A percentile compares a stretch with the other conserved stretches of the same genome.
Conservation (phyloP, 2,888 invertebrate genomes). For the Phortica okadai region DNA sequence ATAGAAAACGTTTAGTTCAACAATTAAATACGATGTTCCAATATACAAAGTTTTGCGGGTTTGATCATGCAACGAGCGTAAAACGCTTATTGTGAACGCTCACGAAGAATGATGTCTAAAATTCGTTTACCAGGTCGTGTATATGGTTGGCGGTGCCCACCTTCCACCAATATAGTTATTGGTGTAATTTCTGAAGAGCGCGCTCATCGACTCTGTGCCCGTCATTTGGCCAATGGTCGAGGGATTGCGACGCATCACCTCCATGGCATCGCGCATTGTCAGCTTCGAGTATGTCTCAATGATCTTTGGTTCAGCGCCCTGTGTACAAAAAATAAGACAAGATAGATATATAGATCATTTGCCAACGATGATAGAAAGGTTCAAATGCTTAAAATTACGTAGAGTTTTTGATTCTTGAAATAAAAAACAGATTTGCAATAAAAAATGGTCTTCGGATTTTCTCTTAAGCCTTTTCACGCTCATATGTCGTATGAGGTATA, state of each 20-base stretch:
- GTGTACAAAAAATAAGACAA: conserved; percentile 18
- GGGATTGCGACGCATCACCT: conserved; percentile 91
- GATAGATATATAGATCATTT: background rate
- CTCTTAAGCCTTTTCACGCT: background rate
- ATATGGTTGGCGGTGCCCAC: conserved; percentile 80
- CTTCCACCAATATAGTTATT: conserved; percentile 90
- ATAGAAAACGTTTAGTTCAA: conserved; percentile 5
- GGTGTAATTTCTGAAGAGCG: conserved; percentile 92
- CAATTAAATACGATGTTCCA: background rate
- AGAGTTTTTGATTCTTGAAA: background rate
- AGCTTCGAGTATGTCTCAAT: conserved; percentile 95
- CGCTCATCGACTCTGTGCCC: conserved; percentile 93
- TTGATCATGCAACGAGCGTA: conserved; percentile 17
- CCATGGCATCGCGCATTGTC: conserved; percentile 95
- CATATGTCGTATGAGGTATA: conserved; percentile 53
- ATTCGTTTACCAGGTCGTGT: conserved; percentile 79
- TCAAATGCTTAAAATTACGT: no score
- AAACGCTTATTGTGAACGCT: conserved; percentile 44
- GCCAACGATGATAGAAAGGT: no score
- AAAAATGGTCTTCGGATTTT: no score
- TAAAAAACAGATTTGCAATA: background rate
- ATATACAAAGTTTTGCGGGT: conserved; percentile 11
- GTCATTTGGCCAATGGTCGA: conserved; percentile 92
- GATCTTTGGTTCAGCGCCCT: conserved; percentile 93
- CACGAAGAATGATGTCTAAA: conserved; percentile 64